Base-by-base conservation (phyloP, 1,140 invertebrate species). In the Zelostemma sp. region DNA sequence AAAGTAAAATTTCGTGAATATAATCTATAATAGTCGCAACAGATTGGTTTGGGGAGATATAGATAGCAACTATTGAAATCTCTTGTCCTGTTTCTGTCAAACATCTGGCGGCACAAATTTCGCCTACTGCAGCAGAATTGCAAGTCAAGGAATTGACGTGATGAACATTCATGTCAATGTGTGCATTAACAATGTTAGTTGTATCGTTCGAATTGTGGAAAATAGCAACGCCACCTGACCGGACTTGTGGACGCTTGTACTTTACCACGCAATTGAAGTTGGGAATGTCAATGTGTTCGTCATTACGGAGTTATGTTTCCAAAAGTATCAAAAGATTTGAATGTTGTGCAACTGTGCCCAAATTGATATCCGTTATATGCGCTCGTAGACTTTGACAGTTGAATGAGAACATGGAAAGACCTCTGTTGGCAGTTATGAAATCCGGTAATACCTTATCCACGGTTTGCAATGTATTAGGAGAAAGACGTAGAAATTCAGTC, bases 331-430 rank as follows among this genome's bases (percentile, higher is more conserved):
- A 46, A n/a, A 68, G 9, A 53, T 62, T 53, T 11, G 5, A 40
- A 6, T 53, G 1, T 35, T 68, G 12, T 11, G 33, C n/a, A 41
- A 62, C 11, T 25, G 35, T 68, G 53, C 11, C 25, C 3, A 28
- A 4, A 50, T 19, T 47, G 31, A 67, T 1, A 53, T 68, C 59
- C 15, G 9, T 9, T 1, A 11, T 15, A 47, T 68, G 58, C 3
- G 6, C 33, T 12, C 40, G 33, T 28, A 68, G 41, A 54, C 59
- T 68, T 63, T 63, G 66, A 38, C 65, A 68, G 57, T 68, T 68
- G 41, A 68, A 50, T 33, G 47, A 16, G 16, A 41, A 62, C 33
- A 63, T 49, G 31, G 21, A 57, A 6, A 68, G 5, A n/a, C 28
- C 28, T 11, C 33, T 46, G 6, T 28, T 41, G 2, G 15, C 11